Base-by-base conservation (phyloP, 2,888 invertebrate species). In the Philonicus albiceps region DNA sequence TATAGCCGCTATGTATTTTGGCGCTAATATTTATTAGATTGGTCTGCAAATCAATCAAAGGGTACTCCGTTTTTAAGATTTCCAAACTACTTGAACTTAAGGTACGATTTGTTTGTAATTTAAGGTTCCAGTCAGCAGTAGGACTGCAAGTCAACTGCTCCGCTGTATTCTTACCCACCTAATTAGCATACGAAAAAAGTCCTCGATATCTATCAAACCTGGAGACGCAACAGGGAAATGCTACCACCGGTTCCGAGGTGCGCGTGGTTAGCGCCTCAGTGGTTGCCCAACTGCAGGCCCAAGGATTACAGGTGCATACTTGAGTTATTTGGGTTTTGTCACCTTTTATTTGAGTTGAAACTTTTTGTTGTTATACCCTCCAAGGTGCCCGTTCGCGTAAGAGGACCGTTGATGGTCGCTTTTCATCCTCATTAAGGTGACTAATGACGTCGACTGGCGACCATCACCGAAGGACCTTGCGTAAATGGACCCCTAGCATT, bases 261-360 rank as follows among this genome's bases (percentile, higher is more conserved):
- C 92, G 94, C 89, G 94, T 94, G 88, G 93, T 94, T 88, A 94
- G 94, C 91, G 93, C 93, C 19, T 93, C 94, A 81, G 93, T 94
- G 73, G 93, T 94, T 73, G 94, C 94, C 87, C 94, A 95, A 90
- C 92, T 94, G 87, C 92, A 94, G 88, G 93, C 93, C 1, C 93
- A 94, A 88, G 94, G 94, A 13, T 90, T 94, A 86, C 89, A 89
- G 89, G 89, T 89, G 88, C 84, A 86, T 53, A 53, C 64, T 43
- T 43, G 34, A 75, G 53, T 74, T 43, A 30, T 74, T 85, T 53
- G 49, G 80, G 80, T 80, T 49, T 49, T 81, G 73, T 37, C 43
- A 49, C 49, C 31, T 85, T 55, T 53, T 31, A 75, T 49, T 49
- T 75, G n/a, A 75, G 34, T 19, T 30, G 49, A 30, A 27, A 53